Evolutionary conservation across 2,888 invertebrate genomes (phyloP), one percentile per base, ranked within the genome.

Genomic region (Heliothis peltigera): DNA sequence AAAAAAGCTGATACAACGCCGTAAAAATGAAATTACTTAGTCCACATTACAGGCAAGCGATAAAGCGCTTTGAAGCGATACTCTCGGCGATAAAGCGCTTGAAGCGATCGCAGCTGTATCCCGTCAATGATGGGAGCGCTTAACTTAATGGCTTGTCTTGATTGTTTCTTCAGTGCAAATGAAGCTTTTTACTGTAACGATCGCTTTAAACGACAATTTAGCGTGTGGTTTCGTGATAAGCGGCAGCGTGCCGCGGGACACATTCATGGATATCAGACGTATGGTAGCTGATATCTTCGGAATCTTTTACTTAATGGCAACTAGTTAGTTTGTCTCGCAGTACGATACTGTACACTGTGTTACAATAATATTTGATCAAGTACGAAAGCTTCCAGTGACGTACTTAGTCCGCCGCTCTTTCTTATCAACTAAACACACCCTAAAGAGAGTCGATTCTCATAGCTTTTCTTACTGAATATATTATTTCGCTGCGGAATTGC

Each of bases 101-200:
- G 55, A 22, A 64, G 62, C 63, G 66, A 74, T 75, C 63, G 70
- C 56, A 58, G 73, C 62, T 74, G 57, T 63, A 77, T 80, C 65
- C 54, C 55, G 53, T 42, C 67, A 58, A 47, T 54, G 61, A 66
- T 66, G 52, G 77, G 58, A 42, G 57, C 60, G 64, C 56, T 65
- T 53, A 64, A 62, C 43, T 77, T 80, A 78, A 80, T 66, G 67
- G 59, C 58, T 46, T 60, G 64, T 65, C 73, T 70, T 80, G 77
- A 80, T 82, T 80, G 80, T 80, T 80, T 80, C 68, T 75, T 59
- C 64, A 79, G 66, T 63, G 53, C 64, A 76, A 74, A 81, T 79
- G 62, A 70, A 64, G 58, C 65, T 78, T 81, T 78, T 80, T 78
- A 80, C 64, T 64, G 78, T 59, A 64, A 73, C 64, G 63, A 44